Percentiles rank a stretch among this genome's conserved stretches.
phyloP scores from a whole-genome alignment of 2,888 invertebrate species.

The Meteorus colon region DNA sequence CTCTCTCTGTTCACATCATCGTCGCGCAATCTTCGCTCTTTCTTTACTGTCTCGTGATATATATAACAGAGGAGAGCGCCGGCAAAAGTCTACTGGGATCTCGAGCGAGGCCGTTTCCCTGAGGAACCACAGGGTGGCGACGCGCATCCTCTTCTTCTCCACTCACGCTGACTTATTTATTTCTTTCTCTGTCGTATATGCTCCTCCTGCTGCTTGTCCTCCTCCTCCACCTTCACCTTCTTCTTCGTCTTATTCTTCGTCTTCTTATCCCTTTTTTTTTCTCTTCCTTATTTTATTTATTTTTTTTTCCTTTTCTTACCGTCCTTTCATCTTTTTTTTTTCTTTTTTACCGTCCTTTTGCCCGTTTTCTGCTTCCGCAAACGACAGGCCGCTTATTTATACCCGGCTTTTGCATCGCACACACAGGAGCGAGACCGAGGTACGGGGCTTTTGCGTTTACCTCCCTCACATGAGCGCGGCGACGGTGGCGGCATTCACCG shows the following conservation, averaged over 20 bases:
- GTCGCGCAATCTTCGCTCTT: not conserved
- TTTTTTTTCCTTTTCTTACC: conserved; percentile 52
- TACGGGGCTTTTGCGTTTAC: conserved; percentile 65
- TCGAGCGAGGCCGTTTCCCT: conserved; percentile 31
- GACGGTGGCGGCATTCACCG: conserved; percentile 5
- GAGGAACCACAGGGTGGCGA: conserved; percentile 33
- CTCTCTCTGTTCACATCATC: conserved; percentile 18
- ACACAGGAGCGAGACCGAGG: conserved; percentile 58
- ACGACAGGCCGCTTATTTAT: conserved; percentile 74
- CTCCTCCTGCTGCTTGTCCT: conserved; percentile 50
- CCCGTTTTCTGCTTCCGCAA: conserved; percentile 73
- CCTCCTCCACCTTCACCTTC: conserved; percentile 38
- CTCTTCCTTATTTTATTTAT: conserved; percentile 37
- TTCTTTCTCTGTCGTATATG: conserved; percentile 68
- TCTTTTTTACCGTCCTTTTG: conserved; percentile 70
- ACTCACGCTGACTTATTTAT: conserved; percentile 66
- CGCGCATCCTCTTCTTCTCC: conserved; percentile 28
- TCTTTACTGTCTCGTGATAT: too few relatives aligned
- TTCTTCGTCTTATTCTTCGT: conserved; percentile 56
- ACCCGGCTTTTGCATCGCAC: conserved; percentile 71
- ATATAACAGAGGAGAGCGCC: conserved; percentile 18
- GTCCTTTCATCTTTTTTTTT: conserved; percentile 66
- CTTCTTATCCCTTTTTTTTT: conserved; percentile 65
- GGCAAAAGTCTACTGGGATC: conserved; percentile 26
- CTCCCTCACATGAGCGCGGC: conserved; percentile 23